Conservation (phyloP, 2,113 vertebrate genomes). For the Barnardius zonarius region DNA sequence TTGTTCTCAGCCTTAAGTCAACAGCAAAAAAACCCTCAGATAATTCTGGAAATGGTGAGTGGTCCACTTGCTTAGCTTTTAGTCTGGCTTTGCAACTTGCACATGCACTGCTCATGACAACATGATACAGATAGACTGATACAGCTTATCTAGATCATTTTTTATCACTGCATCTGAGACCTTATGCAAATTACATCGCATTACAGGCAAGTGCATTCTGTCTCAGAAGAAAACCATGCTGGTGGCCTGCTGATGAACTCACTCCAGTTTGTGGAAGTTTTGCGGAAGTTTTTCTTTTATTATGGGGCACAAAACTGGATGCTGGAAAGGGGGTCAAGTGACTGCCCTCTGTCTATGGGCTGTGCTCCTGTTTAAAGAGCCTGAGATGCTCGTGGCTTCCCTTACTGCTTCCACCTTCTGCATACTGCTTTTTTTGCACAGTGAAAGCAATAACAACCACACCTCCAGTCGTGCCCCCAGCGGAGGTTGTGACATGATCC, state of each 20-base stretch:
- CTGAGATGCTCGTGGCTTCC: background rate
- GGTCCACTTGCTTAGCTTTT: background rate
- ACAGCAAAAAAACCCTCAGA: background rate
- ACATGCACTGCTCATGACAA: accelerated
- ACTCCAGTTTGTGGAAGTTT: background rate
- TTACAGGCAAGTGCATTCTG: background rate
- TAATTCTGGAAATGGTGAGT: background rate
- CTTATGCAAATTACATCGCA: background rate
- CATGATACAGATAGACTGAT: background rate
- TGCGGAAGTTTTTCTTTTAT: background rate
- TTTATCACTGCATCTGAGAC: background rate
- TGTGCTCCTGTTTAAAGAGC: background rate
- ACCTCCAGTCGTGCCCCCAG: background rate
- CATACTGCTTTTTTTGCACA: background rate
- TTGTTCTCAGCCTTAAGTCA: background rate
- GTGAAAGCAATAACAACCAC: background rate
- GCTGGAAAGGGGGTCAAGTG: background rate
- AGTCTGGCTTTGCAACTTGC: background rate
- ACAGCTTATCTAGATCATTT: background rate
- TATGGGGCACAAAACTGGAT: background rate
- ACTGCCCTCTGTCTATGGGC: accelerated
- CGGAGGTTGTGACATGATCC: accelerated
- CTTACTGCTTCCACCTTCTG: background rate
- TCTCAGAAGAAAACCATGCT: accelerated
- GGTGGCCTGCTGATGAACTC: background rate